Evolutionary conservation across 2,888 invertebrate species (phyloP).

Genomic region (Cryptocheilus praepositus): DNA sequence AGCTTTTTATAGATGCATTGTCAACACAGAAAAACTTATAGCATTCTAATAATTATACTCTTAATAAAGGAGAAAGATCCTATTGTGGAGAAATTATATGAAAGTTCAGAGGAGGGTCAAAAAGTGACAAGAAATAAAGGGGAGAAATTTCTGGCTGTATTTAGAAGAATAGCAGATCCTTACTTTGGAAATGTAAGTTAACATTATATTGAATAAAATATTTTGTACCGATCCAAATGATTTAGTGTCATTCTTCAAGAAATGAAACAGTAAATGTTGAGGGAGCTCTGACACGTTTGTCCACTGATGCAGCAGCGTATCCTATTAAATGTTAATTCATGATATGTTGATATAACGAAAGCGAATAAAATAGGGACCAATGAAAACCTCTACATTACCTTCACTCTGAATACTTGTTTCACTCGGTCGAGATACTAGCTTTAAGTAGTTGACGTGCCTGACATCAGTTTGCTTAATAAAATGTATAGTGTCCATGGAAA

Average conservation of each 20-base stretch:
- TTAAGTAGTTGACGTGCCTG: conserved; percentile 54
- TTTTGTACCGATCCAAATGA: neutral
- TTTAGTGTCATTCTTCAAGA: neutral
- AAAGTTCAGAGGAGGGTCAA: conserved; percentile 97
- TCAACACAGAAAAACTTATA: neutral
- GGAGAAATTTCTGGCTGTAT: conserved; percentile 94
- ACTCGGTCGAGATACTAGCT: conserved; percentile 30
- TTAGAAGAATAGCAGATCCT: conserved; percentile 81
- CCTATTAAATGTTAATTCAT: neutral
- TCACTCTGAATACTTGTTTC: conserved; percentile 5
- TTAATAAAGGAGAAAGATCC: conserved; percentile 84
- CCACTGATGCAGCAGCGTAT: neutral
- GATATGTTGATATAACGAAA: neutral
- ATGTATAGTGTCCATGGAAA: conserved; percentile 55
- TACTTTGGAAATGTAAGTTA: conserved; percentile 46
- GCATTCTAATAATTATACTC: neutral
- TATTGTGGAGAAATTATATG: conserved; percentile 91
- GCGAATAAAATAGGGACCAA: no score
- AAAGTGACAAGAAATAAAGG: conserved; percentile 98
- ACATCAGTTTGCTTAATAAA: conserved; percentile 53
- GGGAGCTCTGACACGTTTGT: neutral
- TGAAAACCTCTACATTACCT: neutral
- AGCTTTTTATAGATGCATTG: conserved; percentile 51
- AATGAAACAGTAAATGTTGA: neutral
- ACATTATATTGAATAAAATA: conserved; percentile 4